Evolutionary conservation across 2,797 vertebrate species (phyloP).

Genomic region (Hypotaenidia philippensis): DNA sequence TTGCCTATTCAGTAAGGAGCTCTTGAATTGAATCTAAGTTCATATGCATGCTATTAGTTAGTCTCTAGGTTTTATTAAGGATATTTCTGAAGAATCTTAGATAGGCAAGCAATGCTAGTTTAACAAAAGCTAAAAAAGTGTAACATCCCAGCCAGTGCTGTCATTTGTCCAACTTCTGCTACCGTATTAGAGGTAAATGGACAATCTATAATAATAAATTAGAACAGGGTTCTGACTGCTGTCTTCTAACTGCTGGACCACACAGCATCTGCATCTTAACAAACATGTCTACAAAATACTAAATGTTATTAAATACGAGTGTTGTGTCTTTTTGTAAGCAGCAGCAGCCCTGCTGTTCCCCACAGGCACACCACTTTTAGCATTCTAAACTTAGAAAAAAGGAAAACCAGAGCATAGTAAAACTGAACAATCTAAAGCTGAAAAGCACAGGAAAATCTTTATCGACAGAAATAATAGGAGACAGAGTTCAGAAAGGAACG

Average conservation of each 20-base stretch:
- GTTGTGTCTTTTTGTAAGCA: background rate
- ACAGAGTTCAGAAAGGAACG: background rate
- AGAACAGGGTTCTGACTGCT: background rate
- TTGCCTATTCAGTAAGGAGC: background rate
- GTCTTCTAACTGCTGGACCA: background rate
- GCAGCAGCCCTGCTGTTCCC: background rate
- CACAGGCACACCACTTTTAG: background rate
- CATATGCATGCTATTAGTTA: background rate
- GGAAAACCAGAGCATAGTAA: background rate
- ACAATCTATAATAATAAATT: background rate
- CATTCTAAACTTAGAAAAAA: background rate
- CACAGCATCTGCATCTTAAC: background rate
- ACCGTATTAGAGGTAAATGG: background rate
- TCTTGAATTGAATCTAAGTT: background rate
- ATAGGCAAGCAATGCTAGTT: background rate
- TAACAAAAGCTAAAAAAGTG: background rate
- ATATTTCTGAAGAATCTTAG: background rate
- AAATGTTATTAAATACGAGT: background rate
- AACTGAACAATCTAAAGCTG: background rate
- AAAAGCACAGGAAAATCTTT: background rate
- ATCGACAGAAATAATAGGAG: background rate
- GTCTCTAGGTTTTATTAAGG: background rate
- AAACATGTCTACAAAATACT: constrained; percentile 7
- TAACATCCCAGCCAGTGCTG: background rate
- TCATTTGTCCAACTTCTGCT: background rate